A percentile compares a stretch with the other conserved stretches of the same genome.
Conservation (phyloP, 1,140 invertebrate species). For the Amphibalanus amphitrite region DNA sequence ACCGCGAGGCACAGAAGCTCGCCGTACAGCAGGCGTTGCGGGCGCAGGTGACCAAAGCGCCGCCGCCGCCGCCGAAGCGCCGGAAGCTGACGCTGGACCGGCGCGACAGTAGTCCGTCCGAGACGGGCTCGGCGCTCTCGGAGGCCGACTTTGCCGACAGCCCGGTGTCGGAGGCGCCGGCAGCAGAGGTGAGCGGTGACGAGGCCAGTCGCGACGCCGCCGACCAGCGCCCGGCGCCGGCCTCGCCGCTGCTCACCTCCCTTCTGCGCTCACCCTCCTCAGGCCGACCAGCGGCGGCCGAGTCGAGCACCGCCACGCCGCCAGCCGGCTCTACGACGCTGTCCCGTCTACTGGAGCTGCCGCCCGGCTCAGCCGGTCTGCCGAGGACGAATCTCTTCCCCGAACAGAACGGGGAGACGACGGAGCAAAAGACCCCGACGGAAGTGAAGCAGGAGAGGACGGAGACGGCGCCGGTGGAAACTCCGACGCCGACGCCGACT, state of each 20-base stretch:
- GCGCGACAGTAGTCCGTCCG: slow-evolving; percentile 21
- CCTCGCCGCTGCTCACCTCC: slow-evolving; percentile 60
- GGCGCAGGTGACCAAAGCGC: slow-evolving; percentile 9
- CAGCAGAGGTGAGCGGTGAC: slow-evolving; percentile 10
- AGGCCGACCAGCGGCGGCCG: slow-evolving; percentile 48
- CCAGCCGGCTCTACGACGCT: slow-evolving; percentile 30
- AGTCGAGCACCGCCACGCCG: slow-evolving; percentile 39
- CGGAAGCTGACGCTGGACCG: slow-evolving; percentile 13
- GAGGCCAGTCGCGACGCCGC: slow-evolving; percentile 14
- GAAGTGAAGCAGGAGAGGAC: too few species aligned
- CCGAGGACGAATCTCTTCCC: slow-evolving; percentile 12
- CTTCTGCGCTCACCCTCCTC: slow-evolving; percentile 53
- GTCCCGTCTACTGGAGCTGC: slow-evolving; percentile 27
- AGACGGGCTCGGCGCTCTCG: slow-evolving; percentile 16
- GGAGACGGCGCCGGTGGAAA: too few species aligned
- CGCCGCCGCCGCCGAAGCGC: slow-evolving; percentile 1
- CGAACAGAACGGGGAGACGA: slow-evolving; percentile 8
- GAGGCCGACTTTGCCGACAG: slow-evolving; percentile 17
- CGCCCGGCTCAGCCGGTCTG: slow-evolving; percentile 22
- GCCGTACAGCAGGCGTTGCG: slow-evolving; percentile 33
- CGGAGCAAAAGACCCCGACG: slow-evolving; percentile 2
- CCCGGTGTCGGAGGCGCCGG: slow-evolving; percentile 7
- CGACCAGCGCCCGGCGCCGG: slow-evolving; percentile 16
- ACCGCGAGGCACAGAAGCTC: slow-evolving; percentile 43
- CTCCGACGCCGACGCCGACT: too few species aligned